Conservation (phyloP, 64 coral and sea anemone species). For the Montipora sp. region DNA sequence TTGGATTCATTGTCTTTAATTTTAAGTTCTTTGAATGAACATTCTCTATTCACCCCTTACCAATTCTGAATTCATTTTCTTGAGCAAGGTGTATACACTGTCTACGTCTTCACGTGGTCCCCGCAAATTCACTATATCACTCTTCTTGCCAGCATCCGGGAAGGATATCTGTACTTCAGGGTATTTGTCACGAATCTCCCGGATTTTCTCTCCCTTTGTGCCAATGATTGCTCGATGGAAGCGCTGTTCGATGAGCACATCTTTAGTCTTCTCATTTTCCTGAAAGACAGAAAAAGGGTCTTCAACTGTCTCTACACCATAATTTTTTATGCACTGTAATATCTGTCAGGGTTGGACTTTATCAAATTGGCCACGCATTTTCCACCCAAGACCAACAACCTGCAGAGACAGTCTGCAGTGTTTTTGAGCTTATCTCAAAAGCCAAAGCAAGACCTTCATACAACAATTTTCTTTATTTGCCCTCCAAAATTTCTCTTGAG, state of each 20-base stretch:
- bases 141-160: conserved; percentile 84
- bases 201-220: conserved; percentile 90
- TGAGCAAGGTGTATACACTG: conserved; percentile 88
- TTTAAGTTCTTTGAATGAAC: background rate
- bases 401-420: no score
- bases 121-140: conserved; percentile 88
- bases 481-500: no score
- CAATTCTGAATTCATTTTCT: conserved; percentile 96
- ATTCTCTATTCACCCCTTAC: conserved; percentile 9
- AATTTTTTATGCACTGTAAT: no score
- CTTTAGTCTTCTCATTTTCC: conserved; percentile 98
- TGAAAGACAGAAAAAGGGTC: conserved; percentile 3
- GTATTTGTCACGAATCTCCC: conserved; percentile 90
- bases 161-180: conserved; percentile 97
- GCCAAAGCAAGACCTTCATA: no score
- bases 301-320: no score
- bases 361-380: no score
- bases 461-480: no score
- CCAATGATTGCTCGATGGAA: conserved; percentile 98
- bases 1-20: background rate
- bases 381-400: no score
- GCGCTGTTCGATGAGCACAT: conserved; percentile 91
- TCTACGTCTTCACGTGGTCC: conserved; percentile 94
- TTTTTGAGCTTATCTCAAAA: no score
- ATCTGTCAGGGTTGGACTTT: no score